phyloP scores from a whole-genome alignment of 1,140 invertebrate genomes.

The Heliconius himera region DNA sequence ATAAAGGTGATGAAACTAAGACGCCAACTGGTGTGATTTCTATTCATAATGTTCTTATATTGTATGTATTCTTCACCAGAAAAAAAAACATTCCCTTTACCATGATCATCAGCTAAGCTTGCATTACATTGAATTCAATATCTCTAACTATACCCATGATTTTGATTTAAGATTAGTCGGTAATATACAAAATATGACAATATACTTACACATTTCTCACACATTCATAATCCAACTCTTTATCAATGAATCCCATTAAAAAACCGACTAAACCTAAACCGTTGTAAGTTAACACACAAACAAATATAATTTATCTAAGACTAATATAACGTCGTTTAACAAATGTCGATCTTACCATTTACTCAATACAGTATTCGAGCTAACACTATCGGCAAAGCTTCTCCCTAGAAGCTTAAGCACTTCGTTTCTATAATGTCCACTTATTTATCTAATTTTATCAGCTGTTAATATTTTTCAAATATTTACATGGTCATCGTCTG shows the following conservation, averaged over 20 bases:
- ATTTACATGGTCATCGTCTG: conserved; percentile 15
- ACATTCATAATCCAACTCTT: neutral
- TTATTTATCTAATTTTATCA: conserved; percentile 23
- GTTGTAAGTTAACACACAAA: conserved; percentile 16
- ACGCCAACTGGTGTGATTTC: too few relatives aligned
- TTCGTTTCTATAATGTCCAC: conserved; percentile 38
- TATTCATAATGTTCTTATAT: too few relatives aligned
- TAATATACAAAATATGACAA: neutral
- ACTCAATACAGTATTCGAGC: conserved; percentile 33
- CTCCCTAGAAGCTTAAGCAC: conserved; percentile 40
- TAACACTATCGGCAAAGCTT: conserved; percentile 39
- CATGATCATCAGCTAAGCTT: neutral
- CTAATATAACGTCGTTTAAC: conserved; percentile 36
- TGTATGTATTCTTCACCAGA: too few relatives aligned
- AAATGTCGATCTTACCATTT: conserved; percentile 31
- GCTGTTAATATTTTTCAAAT: conserved; percentile 11
- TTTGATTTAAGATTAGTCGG: conserved; percentile 7
- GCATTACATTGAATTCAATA: neutral
- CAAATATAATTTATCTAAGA: conserved; percentile 21
- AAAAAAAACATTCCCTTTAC: neutral
- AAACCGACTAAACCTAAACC: neutral
- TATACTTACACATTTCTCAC: conserved; percentile 14
- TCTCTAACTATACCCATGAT: conserved; percentile 3
- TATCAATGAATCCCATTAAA: neutral
- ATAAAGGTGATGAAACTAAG: too few relatives aligned